Percentiles rank a stretch among this genome's conserved stretches.
These are phyloP conservation scores for Andrena praecox DNA, from an alignment of 2,888 invertebrate genomes.

Conservation along the genomic window DNA sequence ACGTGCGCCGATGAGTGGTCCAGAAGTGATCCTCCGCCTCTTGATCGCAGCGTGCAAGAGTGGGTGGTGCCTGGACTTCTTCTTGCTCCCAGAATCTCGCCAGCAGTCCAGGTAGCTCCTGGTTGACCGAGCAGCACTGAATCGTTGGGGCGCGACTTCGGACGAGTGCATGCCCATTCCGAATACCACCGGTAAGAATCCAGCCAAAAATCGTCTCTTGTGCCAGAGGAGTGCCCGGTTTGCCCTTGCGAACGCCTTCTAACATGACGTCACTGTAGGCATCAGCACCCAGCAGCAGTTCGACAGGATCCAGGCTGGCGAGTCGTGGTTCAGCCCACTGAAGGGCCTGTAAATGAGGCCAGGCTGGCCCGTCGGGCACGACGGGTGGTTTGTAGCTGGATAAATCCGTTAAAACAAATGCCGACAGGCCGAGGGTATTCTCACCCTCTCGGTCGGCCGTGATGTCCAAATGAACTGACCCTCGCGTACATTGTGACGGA, in stretches of 20 bases:
- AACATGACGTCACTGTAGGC: neutral
- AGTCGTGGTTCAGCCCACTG: too few species aligned
- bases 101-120: neutral
- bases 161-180: fast-evolving
- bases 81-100: slow-evolving; percentile 9
- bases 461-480: neutral
- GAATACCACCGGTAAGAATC: neutral
- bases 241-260: neutral
- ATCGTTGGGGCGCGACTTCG: too few species aligned
- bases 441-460: neutral
- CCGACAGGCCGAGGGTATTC: fast-evolving
- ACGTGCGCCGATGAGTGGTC: neutral
- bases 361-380: fast-evolving
- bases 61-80: neutral
- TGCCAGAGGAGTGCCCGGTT: neutral
- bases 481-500: neutral
- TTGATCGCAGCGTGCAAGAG: neutral
- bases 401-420: neutral
- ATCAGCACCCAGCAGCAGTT: neutral
- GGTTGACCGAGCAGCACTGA: neutral
- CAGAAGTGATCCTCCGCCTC: neutral
- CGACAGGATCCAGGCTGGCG: fast-evolving
- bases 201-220: neutral
- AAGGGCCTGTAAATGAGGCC: neutral
- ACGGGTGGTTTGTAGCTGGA: neutral